Evolutionary conservation across 1,140 invertebrate genomes (phyloP), one percentile per base, ranked within the genome.

Genomic region (Achatina immaculata): DNA sequence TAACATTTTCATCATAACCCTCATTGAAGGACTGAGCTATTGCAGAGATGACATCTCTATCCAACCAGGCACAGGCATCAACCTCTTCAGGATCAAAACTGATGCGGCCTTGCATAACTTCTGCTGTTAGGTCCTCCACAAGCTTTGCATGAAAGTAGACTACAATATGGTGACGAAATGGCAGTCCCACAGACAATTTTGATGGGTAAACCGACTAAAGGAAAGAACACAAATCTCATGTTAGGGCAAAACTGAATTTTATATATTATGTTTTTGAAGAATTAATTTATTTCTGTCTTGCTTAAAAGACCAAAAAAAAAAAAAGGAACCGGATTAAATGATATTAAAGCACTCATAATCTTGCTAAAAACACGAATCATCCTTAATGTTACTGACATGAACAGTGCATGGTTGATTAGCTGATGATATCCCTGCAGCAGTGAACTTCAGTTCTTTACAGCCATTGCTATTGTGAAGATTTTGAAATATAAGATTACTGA

Each of bases 81-180:
- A 83, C 84, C 73, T 87, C 86, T 38, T 73, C 43, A 0, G 86
- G 85, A 48, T 84, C 81, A 48, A 87, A 74, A 45, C 81, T 83
- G 6, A 88, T 62, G 55, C 78, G 66, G n/a, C 79, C 45, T 34
- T 82, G 77, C 40, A 88, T 71, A 0, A 55, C 65, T 28, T 83
- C 73, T 9, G 87, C 62, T 2, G 85, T 86, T 21, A 83, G 62
- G 42, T 36, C 68, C 31, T 77, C 74, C 24, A 74, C 55, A 40
- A 89, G 78, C 65, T 86, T 85, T 2, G 75, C 82, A 85, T 87
- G 81, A 38, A 90, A 79, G 68, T 91, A 91, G 11, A 90, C 78
- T 28, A 92, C 90, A 58, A 91, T 80, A 81, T 92, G 91, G 74
- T 92, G 91, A 45, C 89, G 83, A n/a, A 72, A 83, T 34, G 91